Conservation (phyloP, 2,888 invertebrate species). For the Hyppa rectilinea region DNA sequence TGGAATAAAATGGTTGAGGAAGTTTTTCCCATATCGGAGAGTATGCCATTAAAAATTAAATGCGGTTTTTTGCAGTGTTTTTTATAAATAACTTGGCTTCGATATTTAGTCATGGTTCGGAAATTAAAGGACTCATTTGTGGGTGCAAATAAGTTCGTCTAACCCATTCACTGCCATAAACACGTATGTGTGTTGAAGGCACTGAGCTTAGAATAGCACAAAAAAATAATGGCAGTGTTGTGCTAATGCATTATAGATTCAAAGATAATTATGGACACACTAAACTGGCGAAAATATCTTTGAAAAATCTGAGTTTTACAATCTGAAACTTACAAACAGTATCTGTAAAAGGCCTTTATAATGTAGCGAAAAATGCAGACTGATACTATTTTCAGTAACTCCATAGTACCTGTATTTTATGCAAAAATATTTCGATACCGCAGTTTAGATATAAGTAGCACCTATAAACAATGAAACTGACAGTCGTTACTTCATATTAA, state of each 20-base stretch:
- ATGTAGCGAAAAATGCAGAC: not conserved
- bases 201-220: too few species aligned
- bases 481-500: constrained; percentile 41
- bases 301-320: not conserved
- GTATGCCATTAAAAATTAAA: not conserved
- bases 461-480: constrained; percentile 7
- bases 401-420: too few species aligned
- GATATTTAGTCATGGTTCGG: too few species aligned
- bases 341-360: not conserved
- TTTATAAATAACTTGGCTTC: too few species aligned
- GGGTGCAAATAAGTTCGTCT: too few species aligned
- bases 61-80: not conserved
- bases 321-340: not conserved
- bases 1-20: not conserved
- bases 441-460: not conserved
- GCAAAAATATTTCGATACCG: not conserved
- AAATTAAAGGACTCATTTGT: too few species aligned
- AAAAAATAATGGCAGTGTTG: too few species aligned
- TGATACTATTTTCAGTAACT: not conserved
- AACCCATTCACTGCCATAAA: too few species aligned
- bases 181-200: too few species aligned
- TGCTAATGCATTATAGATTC: too few species aligned
- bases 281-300: not conserved
- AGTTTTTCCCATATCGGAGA: not conserved
- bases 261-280: not conserved